These are phyloP conservation scores for Vireo griseus DNA, from an alignment of 2,797 vertebrate genomes.

Conservation along the genomic window DNA sequence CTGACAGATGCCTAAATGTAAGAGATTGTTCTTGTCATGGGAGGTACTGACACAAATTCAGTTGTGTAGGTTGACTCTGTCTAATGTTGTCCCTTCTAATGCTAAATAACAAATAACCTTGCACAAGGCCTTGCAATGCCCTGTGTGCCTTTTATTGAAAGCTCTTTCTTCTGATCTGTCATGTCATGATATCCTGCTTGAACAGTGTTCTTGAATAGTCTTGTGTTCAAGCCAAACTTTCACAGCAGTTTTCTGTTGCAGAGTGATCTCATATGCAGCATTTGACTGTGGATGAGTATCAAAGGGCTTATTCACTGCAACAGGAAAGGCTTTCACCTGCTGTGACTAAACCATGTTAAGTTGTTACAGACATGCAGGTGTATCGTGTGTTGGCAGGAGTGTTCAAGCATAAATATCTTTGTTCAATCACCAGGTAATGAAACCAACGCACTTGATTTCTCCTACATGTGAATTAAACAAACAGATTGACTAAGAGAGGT, in stretches of 20 bases:
- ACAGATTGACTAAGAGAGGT: neutral
- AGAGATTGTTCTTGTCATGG: neutral
- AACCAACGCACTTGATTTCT: neutral
- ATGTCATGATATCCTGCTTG: neutral
- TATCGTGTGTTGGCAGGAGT: neutral
- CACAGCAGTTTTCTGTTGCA: neutral
- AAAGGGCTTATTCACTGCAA: neutral
- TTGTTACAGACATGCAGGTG: neutral
- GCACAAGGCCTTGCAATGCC: neutral
- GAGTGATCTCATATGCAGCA: neutral
- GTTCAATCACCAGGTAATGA: neutral
- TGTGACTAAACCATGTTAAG: neutral
- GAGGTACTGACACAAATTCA: neutral
- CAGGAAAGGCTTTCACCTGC: neutral
- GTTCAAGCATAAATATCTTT: neutral
- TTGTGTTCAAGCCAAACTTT: neutral
- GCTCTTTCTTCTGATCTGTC: neutral
- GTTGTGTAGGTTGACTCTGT: neutral
- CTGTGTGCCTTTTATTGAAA: neutral
- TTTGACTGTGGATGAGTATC: neutral
- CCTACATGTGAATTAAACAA: neutral
- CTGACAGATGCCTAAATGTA: neutral
- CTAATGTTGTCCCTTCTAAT: neutral
- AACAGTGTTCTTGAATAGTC: neutral
- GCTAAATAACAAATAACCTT: neutral